These are phyloP conservation scores for Mayetiola destructor DNA, from an alignment of 2,888 invertebrate genomes.

Conservation along the genomic window DNA sequence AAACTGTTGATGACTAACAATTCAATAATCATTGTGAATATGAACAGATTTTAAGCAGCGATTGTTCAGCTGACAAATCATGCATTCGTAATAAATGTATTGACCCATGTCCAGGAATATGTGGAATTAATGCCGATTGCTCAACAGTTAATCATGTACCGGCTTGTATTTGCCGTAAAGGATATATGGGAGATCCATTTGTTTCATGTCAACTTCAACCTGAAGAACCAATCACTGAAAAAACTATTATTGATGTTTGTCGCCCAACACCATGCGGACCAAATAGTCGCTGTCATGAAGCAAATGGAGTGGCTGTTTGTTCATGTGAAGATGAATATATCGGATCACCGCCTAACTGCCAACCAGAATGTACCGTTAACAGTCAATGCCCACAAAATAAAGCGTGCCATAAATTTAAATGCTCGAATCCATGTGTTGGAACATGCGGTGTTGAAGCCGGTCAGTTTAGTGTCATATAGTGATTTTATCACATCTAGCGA, in stretches of 20 bases:
- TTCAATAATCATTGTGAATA: slow-evolving; percentile 44
- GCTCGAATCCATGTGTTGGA: slow-evolving; percentile 67
- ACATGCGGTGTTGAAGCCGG: slow-evolving; percentile 59
- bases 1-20: slow-evolving; percentile 67
- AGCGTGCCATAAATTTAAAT: slow-evolving; percentile 70
- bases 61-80: slow-evolving; percentile 54
- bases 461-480: background rate
- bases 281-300: slow-evolving; percentile 59
- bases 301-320: slow-evolving; percentile 60
- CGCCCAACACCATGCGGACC: slow-evolving; percentile 67
- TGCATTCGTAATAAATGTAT: slow-evolving; percentile 71
- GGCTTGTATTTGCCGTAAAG: slow-evolving; percentile 62
- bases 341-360: slow-evolving; percentile 67
- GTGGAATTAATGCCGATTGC: slow-evolving; percentile 71
- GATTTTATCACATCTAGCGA: background rate
- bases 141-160: slow-evolving; percentile 73
- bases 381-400: slow-evolving; percentile 64
- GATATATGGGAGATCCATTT: slow-evolving; percentile 63
- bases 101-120: slow-evolving; percentile 75
- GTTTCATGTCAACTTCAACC: slow-evolving; percentile 36
- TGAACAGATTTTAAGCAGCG: too few relatives aligned
- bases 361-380: slow-evolving; percentile 71
- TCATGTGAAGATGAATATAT: slow-evolving; percentile 57
- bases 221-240: slow-evolving; percentile 23
- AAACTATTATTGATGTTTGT: slow-evolving; percentile 41